phyloP scores from a whole-genome alignment of 1,140 invertebrate genomes.

The Cheumatopsyche charites region DNA sequence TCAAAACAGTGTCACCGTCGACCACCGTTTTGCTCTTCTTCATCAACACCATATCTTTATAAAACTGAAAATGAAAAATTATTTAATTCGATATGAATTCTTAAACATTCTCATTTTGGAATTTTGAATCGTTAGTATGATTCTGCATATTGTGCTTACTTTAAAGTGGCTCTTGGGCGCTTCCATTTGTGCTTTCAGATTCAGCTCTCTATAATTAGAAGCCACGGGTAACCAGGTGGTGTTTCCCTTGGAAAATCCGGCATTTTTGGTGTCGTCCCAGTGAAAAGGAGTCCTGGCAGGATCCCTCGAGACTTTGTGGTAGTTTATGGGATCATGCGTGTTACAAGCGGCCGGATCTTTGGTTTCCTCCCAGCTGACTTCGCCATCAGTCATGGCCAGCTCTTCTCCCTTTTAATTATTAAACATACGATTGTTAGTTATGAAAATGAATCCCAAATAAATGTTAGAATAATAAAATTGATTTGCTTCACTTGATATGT shows the following conservation, averaged over 20 bases:
- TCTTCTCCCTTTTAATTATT: conserved; percentile 46
- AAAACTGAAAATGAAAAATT: neutral
- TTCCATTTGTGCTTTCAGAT: conserved; percentile 56
- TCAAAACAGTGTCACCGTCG: neutral
- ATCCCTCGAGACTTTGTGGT: conserved; percentile 59
- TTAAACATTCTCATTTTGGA: too few species aligned
- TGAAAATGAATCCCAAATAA: neutral
- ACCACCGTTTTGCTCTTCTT: neutral
- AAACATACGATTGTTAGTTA: neutral
- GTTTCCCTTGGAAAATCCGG: conserved; percentile 61
- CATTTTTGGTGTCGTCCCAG: conserved; percentile 64
- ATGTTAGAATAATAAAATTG: neutral
- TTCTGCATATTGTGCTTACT: conserved; percentile 53
- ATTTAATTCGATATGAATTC: neutral
- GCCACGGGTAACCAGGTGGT: conserved; percentile 71
- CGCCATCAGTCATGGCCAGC: conserved; percentile 46
- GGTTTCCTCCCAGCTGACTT: conserved; percentile 52
- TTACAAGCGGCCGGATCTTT: conserved; percentile 57
- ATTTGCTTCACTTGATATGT: conserved; percentile 68
- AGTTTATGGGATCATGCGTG: conserved; percentile 51
- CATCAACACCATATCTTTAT: neutral
- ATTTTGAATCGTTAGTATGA: neutral
- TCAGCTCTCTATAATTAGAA: conserved; percentile 62
- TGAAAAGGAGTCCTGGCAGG: conserved; percentile 67
- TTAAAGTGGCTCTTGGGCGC: conserved; percentile 58